Evolutionary conservation across 2,797 vertebrate species (phyloP).

Genomic region (Knipowitschia caucasica): DNA sequence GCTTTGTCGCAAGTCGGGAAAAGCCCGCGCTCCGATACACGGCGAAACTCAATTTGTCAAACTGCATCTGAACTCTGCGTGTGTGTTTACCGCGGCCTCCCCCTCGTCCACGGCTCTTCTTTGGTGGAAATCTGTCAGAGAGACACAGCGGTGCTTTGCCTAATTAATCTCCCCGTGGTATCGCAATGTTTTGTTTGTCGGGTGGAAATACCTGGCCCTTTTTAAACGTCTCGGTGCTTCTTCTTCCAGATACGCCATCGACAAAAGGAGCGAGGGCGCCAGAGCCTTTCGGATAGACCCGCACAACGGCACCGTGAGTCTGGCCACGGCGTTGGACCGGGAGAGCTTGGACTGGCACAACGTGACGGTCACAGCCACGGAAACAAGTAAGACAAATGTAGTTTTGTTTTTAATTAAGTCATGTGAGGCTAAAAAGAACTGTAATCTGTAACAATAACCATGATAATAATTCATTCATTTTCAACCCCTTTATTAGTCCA

Average conservation of each 20-base stretch:
- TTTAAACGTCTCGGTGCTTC: slow-evolving; percentile 40
- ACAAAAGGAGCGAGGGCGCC: slow-evolving; percentile 59
- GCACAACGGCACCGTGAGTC: slow-evolving; percentile 83
- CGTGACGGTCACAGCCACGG: slow-evolving; percentile 83
- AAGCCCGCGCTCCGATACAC: slow-evolving; percentile 1
- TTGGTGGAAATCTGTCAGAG: slow-evolving; percentile 53
- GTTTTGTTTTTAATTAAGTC: no score
- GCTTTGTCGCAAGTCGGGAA: background rate
- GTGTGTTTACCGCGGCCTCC: slow-evolving; percentile 6
- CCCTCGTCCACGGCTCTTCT: no score
- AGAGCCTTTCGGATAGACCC: slow-evolving; percentile 82
- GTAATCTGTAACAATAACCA: no score
- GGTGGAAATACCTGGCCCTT: slow-evolving; percentile 42
- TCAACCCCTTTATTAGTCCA: no score
- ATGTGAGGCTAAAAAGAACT: no score
- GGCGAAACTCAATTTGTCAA: slow-evolving; percentile 19
- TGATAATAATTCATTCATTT: no score
- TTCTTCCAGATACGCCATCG: slow-evolving; percentile 83
- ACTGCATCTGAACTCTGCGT: background rate
- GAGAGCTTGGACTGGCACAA: slow-evolving; percentile 87
- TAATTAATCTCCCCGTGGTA: slow-evolving; percentile 58
- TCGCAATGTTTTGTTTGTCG: slow-evolving; percentile 44
- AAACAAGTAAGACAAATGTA: slow-evolving; percentile 79
- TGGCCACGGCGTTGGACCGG: slow-evolving; percentile 81
- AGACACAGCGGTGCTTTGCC: slow-evolving; percentile 47